Base-by-base conservation (phyloP, 2,888 invertebrate genomes). In the Mesodorylaimus sp. region DNA sequence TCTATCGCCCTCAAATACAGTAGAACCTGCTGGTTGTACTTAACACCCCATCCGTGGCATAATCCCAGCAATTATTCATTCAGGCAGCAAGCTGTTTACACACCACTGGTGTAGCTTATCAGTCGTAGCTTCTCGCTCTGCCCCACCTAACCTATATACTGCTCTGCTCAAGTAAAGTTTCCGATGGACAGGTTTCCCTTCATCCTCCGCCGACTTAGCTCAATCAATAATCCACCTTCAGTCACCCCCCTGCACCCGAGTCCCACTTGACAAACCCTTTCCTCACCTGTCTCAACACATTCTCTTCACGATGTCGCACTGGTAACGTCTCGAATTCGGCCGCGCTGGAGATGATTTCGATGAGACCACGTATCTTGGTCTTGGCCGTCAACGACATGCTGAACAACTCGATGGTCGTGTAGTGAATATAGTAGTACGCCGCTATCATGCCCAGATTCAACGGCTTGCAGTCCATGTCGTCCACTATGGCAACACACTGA, bases 391-490 rank as follows among this genome's bases (percentile, higher is more conserved):
- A 72, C 0, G 95, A 95, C 62, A 93, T 77, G 64, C 89, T 89
- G 76, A 99, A 99, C 59, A 99, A 73, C 68, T 97, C 97, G 52
- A 97, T 97, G 0, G 97, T 99, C 0, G 93, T 91, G 62, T 99
- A 97, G 69, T 95, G 93, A 62, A 97, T 97, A 71, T 97, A 97
- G 69, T 99, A 99, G 71, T 99, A 99, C 0, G 95, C 91, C 0
- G 97, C 95, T 67, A 99, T 99, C 93, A 99, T 97, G 64, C 97
- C 97, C 66, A 99, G 73, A 74, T 99, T 99, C 32, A 97, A 75
- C 0, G 97, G 91, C 52, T 86, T 76, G 0, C 87, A 84, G 67
- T 97, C 93, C 81, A 97, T 87, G 59, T 97, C 95, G 58, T 97
- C 95, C 66, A 95, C 93, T 5, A 99, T 78, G 46, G 86, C 83